Conservation (phyloP, 2,888 invertebrate genomes). For the Geotrupes spiniger region DNA sequence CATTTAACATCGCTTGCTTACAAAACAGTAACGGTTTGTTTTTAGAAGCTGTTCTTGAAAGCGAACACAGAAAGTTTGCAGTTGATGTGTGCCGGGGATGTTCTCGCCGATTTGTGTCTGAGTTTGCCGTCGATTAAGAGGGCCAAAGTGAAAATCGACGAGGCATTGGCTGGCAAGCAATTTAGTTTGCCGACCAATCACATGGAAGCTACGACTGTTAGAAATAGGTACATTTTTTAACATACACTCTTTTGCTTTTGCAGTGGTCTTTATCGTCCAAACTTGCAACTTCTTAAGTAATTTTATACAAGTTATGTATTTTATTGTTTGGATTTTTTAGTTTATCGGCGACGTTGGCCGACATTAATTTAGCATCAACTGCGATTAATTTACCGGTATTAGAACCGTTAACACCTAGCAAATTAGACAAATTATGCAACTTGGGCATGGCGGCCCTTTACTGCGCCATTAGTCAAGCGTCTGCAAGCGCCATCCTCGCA, state of each 20-base stretch:
- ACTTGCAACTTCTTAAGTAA: not conserved
- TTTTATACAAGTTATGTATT: not conserved
- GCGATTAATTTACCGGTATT: conserved; percentile 83
- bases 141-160: conserved; percentile 61
- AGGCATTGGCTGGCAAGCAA: conserved; percentile 64
- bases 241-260: too few species aligned
- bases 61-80: conserved; percentile 78
- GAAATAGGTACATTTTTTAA: conserved; percentile 54
- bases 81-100: conserved; percentile 77
- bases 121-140: conserved; percentile 67
- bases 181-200: conserved; percentile 65
- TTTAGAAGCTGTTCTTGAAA: conserved; percentile 71
- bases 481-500: conserved; percentile 60
- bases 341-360: conserved; percentile 76
- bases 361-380: conserved; percentile 78
- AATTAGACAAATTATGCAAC: conserved; percentile 76
- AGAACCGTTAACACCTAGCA: conserved; percentile 82
- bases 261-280: not conserved
- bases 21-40: not conserved
- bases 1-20: conserved; percentile 8
- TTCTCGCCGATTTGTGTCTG: conserved; percentile 77
- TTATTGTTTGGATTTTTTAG: conserved; percentile 47
- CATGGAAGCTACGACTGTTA: conserved; percentile 71
- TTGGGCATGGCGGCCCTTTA: conserved; percentile 82
- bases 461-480: conserved; percentile 71